These are phyloP conservation scores for Rana temporaria DNA, from an alignment of 2,113 vertebrate species.

Conservation along the genomic window DNA sequence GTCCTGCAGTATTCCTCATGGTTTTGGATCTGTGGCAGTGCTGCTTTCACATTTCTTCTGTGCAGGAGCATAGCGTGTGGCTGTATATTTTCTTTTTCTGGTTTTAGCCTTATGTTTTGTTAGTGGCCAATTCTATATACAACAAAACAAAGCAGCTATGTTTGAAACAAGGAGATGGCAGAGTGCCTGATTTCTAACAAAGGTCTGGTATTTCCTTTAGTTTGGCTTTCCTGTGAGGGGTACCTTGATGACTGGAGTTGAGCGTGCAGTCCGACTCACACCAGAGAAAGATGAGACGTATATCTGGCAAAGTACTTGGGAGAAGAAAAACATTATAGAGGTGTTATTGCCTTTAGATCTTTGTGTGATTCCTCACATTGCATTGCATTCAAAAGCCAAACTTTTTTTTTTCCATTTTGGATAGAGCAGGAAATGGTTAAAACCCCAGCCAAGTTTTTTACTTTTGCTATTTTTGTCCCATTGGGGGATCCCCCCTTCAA, in stretches of 20 bases:
- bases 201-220: conserved; percentile 77
- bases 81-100: neutral
- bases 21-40: neutral
- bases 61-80: neutral
- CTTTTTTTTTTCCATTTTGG: too few species aligned
- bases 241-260: conserved; percentile 39
- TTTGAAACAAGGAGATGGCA: conserved; percentile 58
- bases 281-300: conserved; percentile 34
- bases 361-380: too few species aligned
- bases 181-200: conserved; percentile 66
- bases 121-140: conserved; percentile 1
- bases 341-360: too few species aligned
- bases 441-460: too few species aligned
- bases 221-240: conserved; percentile 70
- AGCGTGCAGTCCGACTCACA: conserved; percentile 48
- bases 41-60: neutral
- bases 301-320: neutral
- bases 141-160: neutral
- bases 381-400: too few species aligned
- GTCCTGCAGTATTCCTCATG: neutral
- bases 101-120: neutral
- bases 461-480: too few species aligned
- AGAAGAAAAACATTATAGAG: too few species aligned
- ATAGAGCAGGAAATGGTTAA: too few species aligned
- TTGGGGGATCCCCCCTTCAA: too few species aligned